Evolutionary conservation across 2,888 invertebrate genomes (phyloP), one percentile per base, ranked within the genome.

Genomic region (Dolichomitus sp.): DNA sequence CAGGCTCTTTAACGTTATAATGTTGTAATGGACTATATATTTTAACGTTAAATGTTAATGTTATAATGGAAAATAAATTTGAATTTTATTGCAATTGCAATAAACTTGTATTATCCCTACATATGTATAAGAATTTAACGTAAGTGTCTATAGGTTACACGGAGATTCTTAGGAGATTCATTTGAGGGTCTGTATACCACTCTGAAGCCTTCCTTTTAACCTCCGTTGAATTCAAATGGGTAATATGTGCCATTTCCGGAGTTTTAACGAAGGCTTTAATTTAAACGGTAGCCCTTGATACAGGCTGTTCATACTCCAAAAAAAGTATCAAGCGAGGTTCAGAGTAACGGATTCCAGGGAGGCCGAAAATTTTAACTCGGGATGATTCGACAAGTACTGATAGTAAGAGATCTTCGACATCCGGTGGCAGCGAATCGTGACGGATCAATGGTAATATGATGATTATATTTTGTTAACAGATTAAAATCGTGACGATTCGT

Each of bases 161-260:
- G 45, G n/a, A 48, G 45, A 3, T 48, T 48, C n/a, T 48, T 2
- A 48, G 45, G n/a, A 48, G 45, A n/a, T 48, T 48, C 5, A 48
- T 48, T 48, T n/a, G 5, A 48, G 45, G 45, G 4, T 48, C n/a
- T 48, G 45, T 48, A 2, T n/a, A 48, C n/a, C 45, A 48, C 5
- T 48, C 5, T 48, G 14, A 48, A 48, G 5, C 45, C 45, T 48
- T 48, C 45, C 45, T 48, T 5, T 48, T 0, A n/a, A 48, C 45
- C 45, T 48, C n/a, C 45, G 2, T 48, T 48, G 45, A 14, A 2
- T 48, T n/a, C 45, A 48, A n/a, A 48, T 48, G 45, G n/a, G 45
- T 48, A 48, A 48, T 48, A 48, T 48, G n/a, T 48, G 45, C 45
- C 45, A 48, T 48, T 48, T 48, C 45, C 45, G 45, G 45, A 48